Conservation (phyloP, 2,888 invertebrate species). For the Drosophila eohydei region DNA sequence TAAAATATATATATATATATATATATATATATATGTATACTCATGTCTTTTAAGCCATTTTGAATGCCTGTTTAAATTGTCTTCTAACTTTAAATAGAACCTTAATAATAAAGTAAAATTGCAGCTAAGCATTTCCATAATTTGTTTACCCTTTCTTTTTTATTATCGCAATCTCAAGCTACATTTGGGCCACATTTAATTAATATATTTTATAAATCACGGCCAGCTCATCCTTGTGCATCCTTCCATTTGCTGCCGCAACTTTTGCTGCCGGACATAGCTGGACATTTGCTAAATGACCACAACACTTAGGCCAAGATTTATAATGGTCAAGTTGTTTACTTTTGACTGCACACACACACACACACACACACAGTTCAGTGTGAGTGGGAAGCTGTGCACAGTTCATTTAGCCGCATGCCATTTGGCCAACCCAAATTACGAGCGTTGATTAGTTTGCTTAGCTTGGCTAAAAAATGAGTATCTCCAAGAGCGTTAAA, state of each 20-base stretch:
- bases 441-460: slow-evolving; percentile 75
- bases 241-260: slow-evolving; percentile 39
- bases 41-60: slow-evolving; percentile 30
- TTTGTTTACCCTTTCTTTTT: slow-evolving; percentile 1
- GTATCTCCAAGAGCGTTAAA: slow-evolving; percentile 29
- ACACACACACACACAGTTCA: neutral
- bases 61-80: slow-evolving; percentile 29
- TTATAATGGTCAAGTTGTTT: slow-evolving; percentile 73
- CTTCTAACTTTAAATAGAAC: slow-evolving; percentile 6
- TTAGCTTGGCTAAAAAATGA: slow-evolving; percentile 61
- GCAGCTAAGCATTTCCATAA: neutral
- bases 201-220: slow-evolving; percentile 75
- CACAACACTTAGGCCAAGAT: slow-evolving; percentile 81
- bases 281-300: slow-evolving; percentile 78
- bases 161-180: slow-evolving; percentile 31
- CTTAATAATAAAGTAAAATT: slow-evolving; percentile 4
- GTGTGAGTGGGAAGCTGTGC: slow-evolving; percentile 54
- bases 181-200: slow-evolving; percentile 60
- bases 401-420: slow-evolving; percentile 73
- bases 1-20: neutral
- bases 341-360: slow-evolving; percentile 66
- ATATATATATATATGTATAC: slow-evolving; percentile 5
- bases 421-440: slow-evolving; percentile 46
- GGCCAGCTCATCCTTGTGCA: slow-evolving; percentile 33
- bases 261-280: slow-evolving; percentile 70